Conservation (phyloP, 37 sponge, comb jelly and placozoan species). For the Amphimedon queenslandica region DNA sequence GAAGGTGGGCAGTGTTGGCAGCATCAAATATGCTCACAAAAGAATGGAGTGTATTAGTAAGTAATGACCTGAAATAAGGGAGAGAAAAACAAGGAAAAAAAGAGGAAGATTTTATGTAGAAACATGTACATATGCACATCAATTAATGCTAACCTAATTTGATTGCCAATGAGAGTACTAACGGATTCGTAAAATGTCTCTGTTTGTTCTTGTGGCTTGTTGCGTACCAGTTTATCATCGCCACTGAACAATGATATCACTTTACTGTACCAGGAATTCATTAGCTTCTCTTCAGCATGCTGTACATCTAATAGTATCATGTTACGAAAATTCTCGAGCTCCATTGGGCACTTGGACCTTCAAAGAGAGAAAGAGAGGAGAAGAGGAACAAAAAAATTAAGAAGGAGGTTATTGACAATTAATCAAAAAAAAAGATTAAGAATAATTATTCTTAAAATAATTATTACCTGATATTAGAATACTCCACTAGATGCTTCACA, state of each 20-base stretch:
- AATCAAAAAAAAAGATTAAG: too few relatives aligned
- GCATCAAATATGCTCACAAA: conserved; percentile 67
- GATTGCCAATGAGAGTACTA: conserved; percentile 76
- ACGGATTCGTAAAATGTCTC: conserved; percentile 75
- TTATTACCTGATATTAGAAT: conserved; percentile 62
- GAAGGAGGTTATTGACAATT: too few relatives aligned
- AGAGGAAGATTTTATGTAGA: too few relatives aligned
- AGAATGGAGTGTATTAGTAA: conserved; percentile 53
- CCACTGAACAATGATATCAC: conserved; percentile 80
- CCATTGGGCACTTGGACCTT: conserved; percentile 71
- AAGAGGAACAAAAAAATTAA: too few relatives aligned
- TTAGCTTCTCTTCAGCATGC: conserved; percentile 81
- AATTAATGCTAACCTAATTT: conserved; percentile 12
- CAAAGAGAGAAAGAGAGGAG: not conserved
- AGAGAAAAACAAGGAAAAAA: too few relatives aligned
- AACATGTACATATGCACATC: too few relatives aligned
- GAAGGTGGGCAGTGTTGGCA: conserved; percentile 37
- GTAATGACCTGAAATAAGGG: conserved; percentile 43
- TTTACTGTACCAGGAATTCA: conserved; percentile 81
- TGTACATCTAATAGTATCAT: conserved; percentile 68
- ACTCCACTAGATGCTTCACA: conserved; percentile 52
- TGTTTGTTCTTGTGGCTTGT: not conserved
- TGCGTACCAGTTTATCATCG: conserved; percentile 46
- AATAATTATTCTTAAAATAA: too few relatives aligned
- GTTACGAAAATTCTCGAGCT: conserved; percentile 78